phyloP scores from a whole-genome alignment of 2,888 invertebrate genomes.

The Mylabris sibirica region DNA sequence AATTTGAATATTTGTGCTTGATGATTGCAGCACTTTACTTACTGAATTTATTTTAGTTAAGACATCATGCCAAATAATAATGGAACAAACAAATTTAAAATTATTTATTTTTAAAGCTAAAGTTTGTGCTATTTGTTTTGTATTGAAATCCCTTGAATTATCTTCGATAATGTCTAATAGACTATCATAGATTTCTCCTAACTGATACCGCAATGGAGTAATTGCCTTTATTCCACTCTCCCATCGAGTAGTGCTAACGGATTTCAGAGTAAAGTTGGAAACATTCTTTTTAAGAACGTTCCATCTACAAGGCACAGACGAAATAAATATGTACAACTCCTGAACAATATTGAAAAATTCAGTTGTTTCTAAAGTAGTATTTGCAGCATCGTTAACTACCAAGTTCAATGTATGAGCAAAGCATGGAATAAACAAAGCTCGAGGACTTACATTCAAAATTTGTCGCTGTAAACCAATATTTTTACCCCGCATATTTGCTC shows the following conservation, averaged over 20 bases:
- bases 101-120: slow-evolving; percentile 27
- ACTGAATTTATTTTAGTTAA: slow-evolving; percentile 40
- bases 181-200: no score
- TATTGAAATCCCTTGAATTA: slow-evolving; percentile 15
- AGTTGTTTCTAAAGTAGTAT: not conserved
- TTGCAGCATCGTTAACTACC: slow-evolving; percentile 12
- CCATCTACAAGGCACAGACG: not conserved
- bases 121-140: slow-evolving; percentile 28
- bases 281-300: not conserved
- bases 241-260: not conserved
- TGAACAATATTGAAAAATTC: not conserved
- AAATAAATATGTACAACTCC: not conserved
- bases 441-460: not conserved
- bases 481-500: slow-evolving; percentile 15
- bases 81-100: slow-evolving; percentile 32
- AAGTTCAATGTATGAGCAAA: not conserved
- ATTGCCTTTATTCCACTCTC: not conserved
- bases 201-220: no score
- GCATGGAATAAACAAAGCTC: not conserved
- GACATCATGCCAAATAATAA: slow-evolving; percentile 34
- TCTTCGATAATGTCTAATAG: not conserved
- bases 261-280: not conserved
- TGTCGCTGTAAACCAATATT: not conserved
- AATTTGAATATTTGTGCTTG: slow-evolving; percentile 39
- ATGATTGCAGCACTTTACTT: slow-evolving; percentile 34